Percentiles rank a stretch among this genome's conserved stretches.
phyloP scores from a whole-genome alignment of 2,113 vertebrate genomes.

The Phyllopteryx taeniolatus region DNA sequence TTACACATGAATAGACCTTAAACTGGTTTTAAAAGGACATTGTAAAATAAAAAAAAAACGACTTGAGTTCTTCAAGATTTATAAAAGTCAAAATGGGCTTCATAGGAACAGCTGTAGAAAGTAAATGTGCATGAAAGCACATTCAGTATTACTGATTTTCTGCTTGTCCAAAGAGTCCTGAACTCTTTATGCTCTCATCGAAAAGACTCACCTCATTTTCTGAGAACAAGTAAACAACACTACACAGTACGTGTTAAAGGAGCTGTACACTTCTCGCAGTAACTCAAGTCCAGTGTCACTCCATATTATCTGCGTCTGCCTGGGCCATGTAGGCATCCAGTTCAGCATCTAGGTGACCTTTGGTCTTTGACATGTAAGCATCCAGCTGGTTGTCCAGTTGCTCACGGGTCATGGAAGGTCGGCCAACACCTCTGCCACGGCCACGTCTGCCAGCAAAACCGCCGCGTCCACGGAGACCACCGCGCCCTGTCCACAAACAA shows the following conservation, averaged over 20 bases:
- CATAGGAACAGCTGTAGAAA: conserved; percentile 16
- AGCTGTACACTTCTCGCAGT: conserved; percentile 18
- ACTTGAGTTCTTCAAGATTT: conserved; percentile 20
- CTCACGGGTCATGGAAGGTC: conserved; percentile 83
- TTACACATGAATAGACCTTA: not conserved
- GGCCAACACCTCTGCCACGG: conserved; percentile 78
- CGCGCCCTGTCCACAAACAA: conserved; percentile 74
- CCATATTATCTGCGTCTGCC: conserved; percentile 86
- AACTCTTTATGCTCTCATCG: conserved; percentile 19
- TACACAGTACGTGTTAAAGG: conserved; percentile 19
- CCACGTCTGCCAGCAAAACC: conserved; percentile 79
- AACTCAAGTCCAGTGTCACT: conserved; percentile 66
- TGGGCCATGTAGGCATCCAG: conserved; percentile 98
- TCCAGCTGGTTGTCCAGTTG: conserved; percentile 97
- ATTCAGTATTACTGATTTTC: not conserved
- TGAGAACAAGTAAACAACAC: conserved; percentile 12
- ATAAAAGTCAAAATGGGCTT: conserved; percentile 26
- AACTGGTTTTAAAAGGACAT: not conserved
- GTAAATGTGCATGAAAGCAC: conserved; percentile 5
- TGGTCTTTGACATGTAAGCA: conserved; percentile 98
- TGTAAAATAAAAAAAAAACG: not conserved
- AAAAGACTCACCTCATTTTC: conserved; percentile 7
- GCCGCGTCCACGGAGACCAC: conserved; percentile 83
- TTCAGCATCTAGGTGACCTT: conserved; percentile 94
- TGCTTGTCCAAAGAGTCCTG: conserved; percentile 20